Evolutionary conservation across 2,888 invertebrate species (phyloP).

Genomic region (Belgica antarctica): DNA sequence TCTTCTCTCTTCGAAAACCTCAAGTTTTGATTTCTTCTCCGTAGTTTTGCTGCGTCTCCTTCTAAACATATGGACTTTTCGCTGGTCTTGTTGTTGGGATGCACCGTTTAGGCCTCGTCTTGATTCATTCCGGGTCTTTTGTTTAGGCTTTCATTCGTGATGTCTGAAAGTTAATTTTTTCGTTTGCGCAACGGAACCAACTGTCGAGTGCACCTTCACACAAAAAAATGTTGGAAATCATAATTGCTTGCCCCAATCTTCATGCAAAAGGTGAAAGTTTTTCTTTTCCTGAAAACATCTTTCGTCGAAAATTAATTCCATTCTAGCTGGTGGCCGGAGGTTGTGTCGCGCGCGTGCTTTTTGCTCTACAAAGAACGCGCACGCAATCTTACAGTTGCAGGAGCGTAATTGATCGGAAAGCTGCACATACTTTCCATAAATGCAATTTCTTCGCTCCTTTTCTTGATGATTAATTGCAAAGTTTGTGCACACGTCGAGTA

Average conservation of each 20-base stretch:
- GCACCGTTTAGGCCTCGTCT: too few relatives aligned
- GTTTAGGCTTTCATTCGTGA: not conserved
- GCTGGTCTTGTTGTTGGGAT: too few relatives aligned
- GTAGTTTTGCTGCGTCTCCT: conserved; percentile 33
- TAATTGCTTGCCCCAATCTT: conserved; percentile 19
- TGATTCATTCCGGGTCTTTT: too few relatives aligned
- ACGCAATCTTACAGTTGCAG: conserved; percentile 34
- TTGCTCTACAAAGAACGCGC: conserved; percentile 10
- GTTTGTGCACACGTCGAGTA: not conserved
- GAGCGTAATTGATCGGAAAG: conserved; percentile 36
- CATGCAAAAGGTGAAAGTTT: conserved; percentile 41
- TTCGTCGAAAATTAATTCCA: not conserved
- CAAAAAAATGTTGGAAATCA: not conserved
- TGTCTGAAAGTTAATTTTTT: not conserved
- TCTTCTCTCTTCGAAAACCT: not conserved
- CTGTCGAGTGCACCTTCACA: conserved; percentile 15
- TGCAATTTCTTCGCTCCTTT: not conserved
- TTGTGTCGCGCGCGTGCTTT: conserved; percentile 29
- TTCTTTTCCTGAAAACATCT: conserved; percentile 23
- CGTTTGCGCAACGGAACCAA: not conserved
- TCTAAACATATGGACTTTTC: conserved; percentile 41
- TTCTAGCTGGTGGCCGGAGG: not conserved
- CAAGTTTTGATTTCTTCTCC: conserved; percentile 28
- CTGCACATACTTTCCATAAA: conserved; percentile 43
- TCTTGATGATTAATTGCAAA: conserved; percentile 30